Conservation (phyloP, 2,113 vertebrate species). For the Crotalus tigris region DNA sequence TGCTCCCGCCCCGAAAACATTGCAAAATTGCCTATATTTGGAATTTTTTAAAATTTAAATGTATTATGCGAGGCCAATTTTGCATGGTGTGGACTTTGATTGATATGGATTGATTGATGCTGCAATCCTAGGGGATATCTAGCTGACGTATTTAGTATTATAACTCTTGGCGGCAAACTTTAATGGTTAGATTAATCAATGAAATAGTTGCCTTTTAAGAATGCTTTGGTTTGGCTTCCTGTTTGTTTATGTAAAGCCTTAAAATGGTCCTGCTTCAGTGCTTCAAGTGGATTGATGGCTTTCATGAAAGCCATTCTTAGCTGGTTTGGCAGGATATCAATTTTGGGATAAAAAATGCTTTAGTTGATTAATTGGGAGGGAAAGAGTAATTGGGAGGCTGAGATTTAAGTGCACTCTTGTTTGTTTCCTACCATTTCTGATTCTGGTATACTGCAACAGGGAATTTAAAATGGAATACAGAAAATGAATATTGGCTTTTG, state of each 20-base stretch:
- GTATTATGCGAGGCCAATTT: not conserved
- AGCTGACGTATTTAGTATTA: not conserved
- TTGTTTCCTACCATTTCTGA: not conserved
- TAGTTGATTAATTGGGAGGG: not conserved
- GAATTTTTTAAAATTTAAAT: not conserved
- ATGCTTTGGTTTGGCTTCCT: not conserved
- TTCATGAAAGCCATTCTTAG: not conserved
- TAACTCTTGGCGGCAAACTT: not conserved
- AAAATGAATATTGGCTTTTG: not conserved
- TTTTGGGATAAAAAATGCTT: slow-evolving; percentile 17
- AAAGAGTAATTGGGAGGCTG: not conserved
- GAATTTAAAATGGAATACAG: not conserved
- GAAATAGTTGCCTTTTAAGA: not conserved
- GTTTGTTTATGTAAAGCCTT: not conserved
- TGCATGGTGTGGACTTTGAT: not conserved
- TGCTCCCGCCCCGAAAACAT: not conserved
- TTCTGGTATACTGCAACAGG: not conserved
- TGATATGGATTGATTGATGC: not conserved
- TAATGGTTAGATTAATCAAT: not conserved
- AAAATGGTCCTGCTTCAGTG: not conserved
- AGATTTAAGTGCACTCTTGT: not conserved
- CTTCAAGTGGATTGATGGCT: slow-evolving; percentile 3
- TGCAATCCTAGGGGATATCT: not conserved
- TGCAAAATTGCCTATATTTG: not conserved
- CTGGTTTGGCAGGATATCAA: slow-evolving; percentile 1